Evolutionary conservation across 2,888 invertebrate species (phyloP), one percentile per base, ranked within the genome.

Genomic region (Amphipyra tragopoginis): DNA sequence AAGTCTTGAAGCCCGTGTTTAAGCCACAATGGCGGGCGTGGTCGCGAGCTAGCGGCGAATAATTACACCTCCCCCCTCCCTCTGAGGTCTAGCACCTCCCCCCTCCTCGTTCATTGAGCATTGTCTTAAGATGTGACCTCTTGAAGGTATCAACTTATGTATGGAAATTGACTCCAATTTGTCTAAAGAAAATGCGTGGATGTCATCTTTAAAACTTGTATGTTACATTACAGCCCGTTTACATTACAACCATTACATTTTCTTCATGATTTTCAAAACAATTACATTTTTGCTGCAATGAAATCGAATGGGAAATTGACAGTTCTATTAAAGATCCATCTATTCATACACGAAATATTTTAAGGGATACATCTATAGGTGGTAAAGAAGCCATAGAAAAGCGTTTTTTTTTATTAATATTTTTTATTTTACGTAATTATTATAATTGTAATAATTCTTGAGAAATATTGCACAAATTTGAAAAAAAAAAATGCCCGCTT

Each of bases 1-100:
- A 74, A 78, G 79, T 81, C 81, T 86, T 88, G 86, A 88, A 88
- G 86, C 84, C 89, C 83, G 81, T 87, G 88, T 87, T 90, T 89
- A 90, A 85, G 80, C 72, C 68, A 94, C 93, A 94, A 94, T 94
- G 88, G 93, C 87, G 80, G 94, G 94, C 93, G 94, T 93, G 93
- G 91, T 87, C 82, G 80, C 85, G 79, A 83, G 86, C 88, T 90
- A 90, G 91, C 88, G 87, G 88, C 87, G 90, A 89, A 91, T 93
- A 93, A 94, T 93, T 93, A 92, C 83, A 83, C 80, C 84, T 84
- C 86, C 85, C 81, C 73, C 72, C 72, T 57, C 43, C 33, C 59
- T 26, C 52, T 36, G 56, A 64, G 68, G 65, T 75, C 77, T 72
- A 77, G 77, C 77, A 72, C 78, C 75, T 79, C 82, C 81, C 78